These are phyloP conservation scores for Dreissena polymorpha DNA, from an alignment of 1,140 invertebrate species.

Conservation along the genomic window DNA sequence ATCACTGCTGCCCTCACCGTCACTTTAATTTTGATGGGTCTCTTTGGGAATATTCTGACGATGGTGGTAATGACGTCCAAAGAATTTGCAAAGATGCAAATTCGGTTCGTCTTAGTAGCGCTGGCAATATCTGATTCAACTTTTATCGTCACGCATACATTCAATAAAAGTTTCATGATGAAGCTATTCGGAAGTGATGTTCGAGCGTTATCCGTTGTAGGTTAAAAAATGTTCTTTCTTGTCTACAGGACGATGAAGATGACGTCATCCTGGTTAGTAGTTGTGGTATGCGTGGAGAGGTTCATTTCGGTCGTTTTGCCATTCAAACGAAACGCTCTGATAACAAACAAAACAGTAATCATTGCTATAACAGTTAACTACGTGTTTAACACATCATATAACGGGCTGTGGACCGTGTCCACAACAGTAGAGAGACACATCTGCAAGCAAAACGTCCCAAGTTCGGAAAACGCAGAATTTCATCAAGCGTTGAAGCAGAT, in stretches of 20 bases:
- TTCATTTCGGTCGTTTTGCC: conserved; percentile 63
- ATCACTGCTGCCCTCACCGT: no score
- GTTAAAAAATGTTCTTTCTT: conserved; percentile 59
- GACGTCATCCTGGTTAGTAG: conserved; percentile 64
- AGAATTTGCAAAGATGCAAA: conserved; percentile 28
- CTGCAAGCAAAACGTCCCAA: conserved; percentile 52
- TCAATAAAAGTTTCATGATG: conserved; percentile 51
- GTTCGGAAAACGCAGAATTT: conserved; percentile 19
- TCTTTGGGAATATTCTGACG: conserved; percentile 30
- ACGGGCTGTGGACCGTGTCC: conserved; percentile 49
- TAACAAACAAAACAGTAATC: conserved; percentile 45
- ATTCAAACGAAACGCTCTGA: conserved; percentile 52
- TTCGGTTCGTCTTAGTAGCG: conserved; percentile 38
- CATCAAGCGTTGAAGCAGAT: conserved; percentile 30
- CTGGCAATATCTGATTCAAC: conserved; percentile 53
- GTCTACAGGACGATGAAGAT: conserved; percentile 57
- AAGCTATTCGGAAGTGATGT: conserved; percentile 54
- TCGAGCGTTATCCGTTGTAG: conserved; percentile 38
- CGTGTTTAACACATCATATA: conserved; percentile 27
- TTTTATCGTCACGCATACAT: conserved; percentile 47
- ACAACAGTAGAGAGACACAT: conserved; percentile 42
- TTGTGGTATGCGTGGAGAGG: conserved; percentile 58
- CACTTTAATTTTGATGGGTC: conserved; percentile 2
- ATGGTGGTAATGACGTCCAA: conserved; percentile 28
- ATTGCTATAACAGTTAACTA: conserved; percentile 29